Percentiles rank a stretch among this genome's conserved stretches.
Evolutionary conservation across 2,113 vertebrate species (phyloP).

Genomic region (Archocentrus centrarchus): DNA sequence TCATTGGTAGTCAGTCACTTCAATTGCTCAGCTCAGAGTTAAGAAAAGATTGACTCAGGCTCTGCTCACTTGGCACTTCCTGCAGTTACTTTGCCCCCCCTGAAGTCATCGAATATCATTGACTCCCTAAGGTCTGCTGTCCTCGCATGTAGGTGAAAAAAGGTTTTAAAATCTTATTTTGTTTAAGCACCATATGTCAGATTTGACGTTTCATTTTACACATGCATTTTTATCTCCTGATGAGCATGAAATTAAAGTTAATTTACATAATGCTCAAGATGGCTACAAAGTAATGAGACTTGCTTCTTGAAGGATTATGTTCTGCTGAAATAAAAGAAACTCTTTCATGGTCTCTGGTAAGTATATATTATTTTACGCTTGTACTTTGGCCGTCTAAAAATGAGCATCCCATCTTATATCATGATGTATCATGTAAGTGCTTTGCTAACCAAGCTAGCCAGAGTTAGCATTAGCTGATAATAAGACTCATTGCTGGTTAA

Average conservation of each 20-base stretch:
- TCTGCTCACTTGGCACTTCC: not conserved
- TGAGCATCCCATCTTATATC: not conserved
- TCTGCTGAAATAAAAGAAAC: not conserved
- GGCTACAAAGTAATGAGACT: not conserved
- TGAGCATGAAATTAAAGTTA: not conserved
- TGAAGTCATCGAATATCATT: not conserved
- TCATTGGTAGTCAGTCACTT: not conserved
- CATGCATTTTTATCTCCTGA: not conserved
- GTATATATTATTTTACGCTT: not conserved
- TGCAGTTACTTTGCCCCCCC: not conserved
- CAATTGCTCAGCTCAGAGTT: not conserved
- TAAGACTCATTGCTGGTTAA: not conserved
- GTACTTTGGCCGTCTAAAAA: not conserved
- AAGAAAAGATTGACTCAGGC: accelerated
- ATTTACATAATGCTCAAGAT: not conserved
- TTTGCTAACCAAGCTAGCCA: not conserved
- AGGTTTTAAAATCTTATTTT: not conserved
- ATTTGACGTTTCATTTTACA: not conserved
- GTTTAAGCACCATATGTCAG: not conserved
- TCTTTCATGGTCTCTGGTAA: too few relatives aligned
- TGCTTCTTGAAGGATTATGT: not conserved
- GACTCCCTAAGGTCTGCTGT: not conserved
- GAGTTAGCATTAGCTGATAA: not conserved
- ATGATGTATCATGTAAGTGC: not conserved
- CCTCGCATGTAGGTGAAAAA: too few relatives aligned